Base-by-base conservation (phyloP, 2,888 invertebrate genomes). In the Caenorhabditis panamensis region DNA sequence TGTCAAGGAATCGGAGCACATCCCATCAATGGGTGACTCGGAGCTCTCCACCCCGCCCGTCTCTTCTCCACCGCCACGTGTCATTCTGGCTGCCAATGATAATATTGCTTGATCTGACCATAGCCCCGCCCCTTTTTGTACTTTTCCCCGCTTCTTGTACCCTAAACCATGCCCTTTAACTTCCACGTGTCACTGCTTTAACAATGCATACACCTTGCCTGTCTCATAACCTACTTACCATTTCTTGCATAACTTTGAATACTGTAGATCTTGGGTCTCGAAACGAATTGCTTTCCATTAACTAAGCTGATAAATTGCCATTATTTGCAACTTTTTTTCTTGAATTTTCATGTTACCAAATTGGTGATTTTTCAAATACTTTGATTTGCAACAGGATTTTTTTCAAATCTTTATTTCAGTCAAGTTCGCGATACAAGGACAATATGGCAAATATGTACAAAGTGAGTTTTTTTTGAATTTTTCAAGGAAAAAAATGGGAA, bases 41-140 rank as follows among this genome's bases (percentile, higher is more conserved):
- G 64, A 66, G 9, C 24, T 20, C 20, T 61, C 41, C 2, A 20
- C 62, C 26, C 11, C 54, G 8, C 28, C 20, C n/a, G 28, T 68
- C 24, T 41, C 54, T 18, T 77, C 77, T 26, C 77, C 77, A 56
- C 77, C 77, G 63, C 77, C 77, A 69, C 77, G 77, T 63, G 77
- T 77, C 62, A 77, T 77, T 28, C 20, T 77, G 28, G 77, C 77
- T 1, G 77, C 77, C 18, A 68, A 77, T 36, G 77, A 77, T 62
- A 58, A 77, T 24, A 77, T 77, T 26, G 77, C 68, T 5, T 77
- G 26, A 69, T 18, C 2, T 18, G 1, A 49, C 47, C 18, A 18
- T 18, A 49, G 20, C 47, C 18, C 16, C 18, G 6, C 22, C 36
- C 24, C 22, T 37, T 22, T 36, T 37, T 37, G 9, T 16, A 36